Evolutionary conservation across 2,113 vertebrate genomes (phyloP).

Genomic region (Apeltes quadracus): DNA sequence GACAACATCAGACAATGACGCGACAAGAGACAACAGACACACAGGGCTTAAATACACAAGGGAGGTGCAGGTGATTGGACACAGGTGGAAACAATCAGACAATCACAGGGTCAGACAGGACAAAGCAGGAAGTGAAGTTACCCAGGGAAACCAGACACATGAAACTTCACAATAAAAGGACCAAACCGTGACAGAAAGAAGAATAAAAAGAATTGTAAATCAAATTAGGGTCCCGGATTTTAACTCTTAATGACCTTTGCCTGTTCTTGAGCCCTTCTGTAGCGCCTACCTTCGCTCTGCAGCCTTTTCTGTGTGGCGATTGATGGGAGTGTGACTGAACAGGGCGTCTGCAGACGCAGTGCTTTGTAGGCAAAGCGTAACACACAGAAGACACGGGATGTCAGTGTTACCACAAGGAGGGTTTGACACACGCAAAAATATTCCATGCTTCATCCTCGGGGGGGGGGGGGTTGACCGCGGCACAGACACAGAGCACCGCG

Average conservation of each 20-base stretch:
- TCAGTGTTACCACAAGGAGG: constrained; percentile 20
- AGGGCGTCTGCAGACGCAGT: constrained; percentile 17
- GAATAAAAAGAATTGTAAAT: constrained; percentile 80
- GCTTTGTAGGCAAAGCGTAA: constrained; percentile 29
- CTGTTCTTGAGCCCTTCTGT: constrained; percentile 59
- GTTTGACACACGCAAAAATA: constrained; percentile 37
- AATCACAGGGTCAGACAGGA: too few species aligned
- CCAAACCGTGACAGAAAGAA: too few species aligned
- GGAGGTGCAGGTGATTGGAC: too few species aligned
- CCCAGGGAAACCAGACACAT: too few species aligned
- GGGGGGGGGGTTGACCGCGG: constrained; percentile 31
- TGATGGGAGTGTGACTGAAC: constrained; percentile 30
- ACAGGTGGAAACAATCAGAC: too few species aligned
- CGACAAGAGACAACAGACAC: too few species aligned
- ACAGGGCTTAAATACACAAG: too few species aligned
- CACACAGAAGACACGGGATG: constrained; percentile 36
- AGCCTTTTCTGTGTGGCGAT: constrained; percentile 29
- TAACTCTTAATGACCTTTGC: constrained; percentile 61
- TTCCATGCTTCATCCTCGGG: constrained; percentile 25
- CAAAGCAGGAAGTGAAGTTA: too few species aligned
- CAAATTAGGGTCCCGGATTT: constrained; percentile 74
- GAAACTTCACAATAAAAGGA: too few species aligned
- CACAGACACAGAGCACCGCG: constrained; percentile 5
- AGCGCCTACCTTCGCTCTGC: constrained; percentile 54
- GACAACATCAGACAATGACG: too few species aligned